Evolutionary conservation across 1,140 invertebrate genomes (phyloP).

Genomic region (Lithobius niger): DNA sequence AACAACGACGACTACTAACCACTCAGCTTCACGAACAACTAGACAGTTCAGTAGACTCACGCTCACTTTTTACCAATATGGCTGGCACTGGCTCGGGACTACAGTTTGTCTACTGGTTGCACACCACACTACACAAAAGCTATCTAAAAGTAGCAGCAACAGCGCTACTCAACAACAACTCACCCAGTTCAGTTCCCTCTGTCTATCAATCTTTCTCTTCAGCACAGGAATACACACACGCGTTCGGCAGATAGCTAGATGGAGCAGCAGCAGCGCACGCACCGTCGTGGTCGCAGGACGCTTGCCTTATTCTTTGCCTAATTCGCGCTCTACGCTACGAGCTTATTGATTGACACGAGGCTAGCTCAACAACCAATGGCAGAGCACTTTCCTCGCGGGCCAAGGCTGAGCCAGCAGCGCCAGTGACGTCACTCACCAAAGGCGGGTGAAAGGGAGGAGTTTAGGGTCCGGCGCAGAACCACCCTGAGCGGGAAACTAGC

Average conservation of each 20-base stretch:
- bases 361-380: background rate
- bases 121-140: background rate
- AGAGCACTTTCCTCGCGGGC: background rate
- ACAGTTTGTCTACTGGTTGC: background rate
- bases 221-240: background rate
- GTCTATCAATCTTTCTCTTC: background rate
- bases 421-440: too few relatives aligned
- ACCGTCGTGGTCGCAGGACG: background rate
- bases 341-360: conserved; percentile 5
- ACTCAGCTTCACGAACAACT: background rate
- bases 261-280: background rate
- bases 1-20: background rate
- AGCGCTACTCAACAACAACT: background rate
- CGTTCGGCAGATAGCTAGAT: too few relatives aligned
- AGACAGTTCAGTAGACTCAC: background rate
- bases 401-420: conserved; percentile 6
- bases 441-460: too few relatives aligned
- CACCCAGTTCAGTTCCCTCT: background rate
- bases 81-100: background rate
- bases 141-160: background rate
- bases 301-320: conserved; percentile 9
- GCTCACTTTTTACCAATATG: background rate
- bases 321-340: background rate
- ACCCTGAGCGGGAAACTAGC: too few relatives aligned
- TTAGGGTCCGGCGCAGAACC: too few relatives aligned